These are phyloP conservation scores for Hemibagrus wyckioides DNA, from an alignment of 2,113 vertebrate species.

Conservation along the genomic window DNA sequence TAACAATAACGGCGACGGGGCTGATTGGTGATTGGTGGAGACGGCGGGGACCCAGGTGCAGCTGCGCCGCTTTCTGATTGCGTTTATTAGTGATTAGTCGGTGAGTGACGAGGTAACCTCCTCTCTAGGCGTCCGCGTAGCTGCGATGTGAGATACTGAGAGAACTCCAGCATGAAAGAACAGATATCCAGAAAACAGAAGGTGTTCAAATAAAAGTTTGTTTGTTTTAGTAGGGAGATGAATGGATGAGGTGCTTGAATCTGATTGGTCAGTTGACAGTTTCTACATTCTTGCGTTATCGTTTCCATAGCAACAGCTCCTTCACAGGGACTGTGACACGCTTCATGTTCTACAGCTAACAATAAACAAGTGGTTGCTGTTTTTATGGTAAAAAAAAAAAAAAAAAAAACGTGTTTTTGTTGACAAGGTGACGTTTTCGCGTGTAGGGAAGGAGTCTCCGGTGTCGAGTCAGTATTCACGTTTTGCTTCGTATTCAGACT, in stretches of 20 bases:
- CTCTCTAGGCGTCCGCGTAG: neutral
- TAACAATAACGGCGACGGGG: constrained; percentile 36
- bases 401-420: neutral
- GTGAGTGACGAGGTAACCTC: constrained; percentile 68
- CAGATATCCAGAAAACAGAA: neutral
- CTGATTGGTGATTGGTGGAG: constrained; percentile 43
- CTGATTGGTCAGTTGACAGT: neutral
- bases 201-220: neutral
- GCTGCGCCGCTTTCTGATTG: constrained; percentile 68
- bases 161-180: neutral
- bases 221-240: neutral
- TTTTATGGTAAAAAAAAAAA: too few species aligned
- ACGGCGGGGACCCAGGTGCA: constrained; percentile 57
- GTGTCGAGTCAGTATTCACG: too few species aligned
- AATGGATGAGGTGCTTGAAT: too few species aligned
- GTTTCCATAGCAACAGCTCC: neutral
- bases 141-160: neutral
- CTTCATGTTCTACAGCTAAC: neutral
- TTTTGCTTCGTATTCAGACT: too few species aligned
- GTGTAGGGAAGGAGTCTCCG: too few species aligned
- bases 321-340: too few species aligned
- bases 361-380: too few species aligned
- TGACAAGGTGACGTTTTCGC: too few species aligned
- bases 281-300: neutral
- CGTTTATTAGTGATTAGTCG: constrained; percentile 62